Conservation (phyloP, 2,888 invertebrate species). For the Drymonia ruficornis region DNA sequence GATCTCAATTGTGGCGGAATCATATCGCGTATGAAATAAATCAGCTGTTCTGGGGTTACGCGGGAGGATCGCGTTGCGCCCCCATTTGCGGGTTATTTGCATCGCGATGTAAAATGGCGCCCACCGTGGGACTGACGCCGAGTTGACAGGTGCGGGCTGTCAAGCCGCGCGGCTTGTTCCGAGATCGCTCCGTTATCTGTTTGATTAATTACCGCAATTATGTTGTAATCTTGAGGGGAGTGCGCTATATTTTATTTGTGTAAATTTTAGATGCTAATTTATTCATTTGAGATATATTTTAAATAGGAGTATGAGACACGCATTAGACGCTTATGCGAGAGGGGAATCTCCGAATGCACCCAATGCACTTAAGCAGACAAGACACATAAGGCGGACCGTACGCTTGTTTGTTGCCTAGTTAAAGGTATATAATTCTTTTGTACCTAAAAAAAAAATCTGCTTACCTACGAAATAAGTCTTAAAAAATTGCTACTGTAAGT, state of each 20-base stretch:
- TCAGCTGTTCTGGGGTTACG: constrained; percentile 68
- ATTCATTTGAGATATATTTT: not conserved
- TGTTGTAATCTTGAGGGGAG: constrained; percentile 4
- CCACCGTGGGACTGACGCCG: constrained; percentile 69
- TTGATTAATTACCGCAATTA: constrained; percentile 45
- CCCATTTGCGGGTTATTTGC: constrained; percentile 77
- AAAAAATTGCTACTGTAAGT: too few relatives aligned
- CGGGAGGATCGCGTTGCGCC: constrained; percentile 75
- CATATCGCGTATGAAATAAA: constrained; percentile 81
- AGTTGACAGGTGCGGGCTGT: constrained; percentile 74
- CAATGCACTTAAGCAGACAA: too few relatives aligned
- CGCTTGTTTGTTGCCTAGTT: too few relatives aligned
- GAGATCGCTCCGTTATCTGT: constrained; percentile 45
- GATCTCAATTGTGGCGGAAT: constrained; percentile 75
- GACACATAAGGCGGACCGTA: too few relatives aligned
- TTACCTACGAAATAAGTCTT: too few relatives aligned
- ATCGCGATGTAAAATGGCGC: constrained; percentile 76
- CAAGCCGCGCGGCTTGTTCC: constrained; percentile 52
- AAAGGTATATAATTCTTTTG: too few relatives aligned
- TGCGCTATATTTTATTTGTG: not conserved
- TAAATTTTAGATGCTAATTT: constrained; percentile 1
- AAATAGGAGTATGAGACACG: too few relatives aligned
- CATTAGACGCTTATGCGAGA: too few relatives aligned
- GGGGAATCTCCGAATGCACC: too few relatives aligned
- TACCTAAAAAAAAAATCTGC: too few relatives aligned